These are phyloP conservation scores for Balearica regulorum DNA, from an alignment of 2,797 vertebrate genomes.

Conservation along the genomic window DNA sequence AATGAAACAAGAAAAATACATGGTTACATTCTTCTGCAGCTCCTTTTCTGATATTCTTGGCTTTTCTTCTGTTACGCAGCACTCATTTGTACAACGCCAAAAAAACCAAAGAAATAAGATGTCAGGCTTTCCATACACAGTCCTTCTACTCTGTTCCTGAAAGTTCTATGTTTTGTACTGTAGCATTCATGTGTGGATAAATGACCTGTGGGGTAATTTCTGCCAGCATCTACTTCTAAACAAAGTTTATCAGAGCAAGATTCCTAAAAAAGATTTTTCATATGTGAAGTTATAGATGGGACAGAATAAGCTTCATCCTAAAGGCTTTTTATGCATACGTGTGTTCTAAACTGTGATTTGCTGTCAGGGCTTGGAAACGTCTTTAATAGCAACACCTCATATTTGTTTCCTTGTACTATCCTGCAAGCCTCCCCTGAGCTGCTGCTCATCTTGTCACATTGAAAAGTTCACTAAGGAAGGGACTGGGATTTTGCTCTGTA, in stretches of 20 bases:
- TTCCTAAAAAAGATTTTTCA: not conserved
- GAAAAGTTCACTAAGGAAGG: not conserved
- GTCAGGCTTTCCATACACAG: not conserved
- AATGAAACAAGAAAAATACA: slow-evolving; percentile 45
- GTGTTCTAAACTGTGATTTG: not conserved
- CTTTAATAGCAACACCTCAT: not conserved
- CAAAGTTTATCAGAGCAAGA: not conserved
- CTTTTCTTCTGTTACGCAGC: not conserved
- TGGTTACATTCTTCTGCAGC: not conserved
- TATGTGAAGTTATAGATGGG: not conserved
- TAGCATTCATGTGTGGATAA: not conserved
- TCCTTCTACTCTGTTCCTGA: not conserved
- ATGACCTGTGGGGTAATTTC: not conserved
- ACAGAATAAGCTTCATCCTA: not conserved
- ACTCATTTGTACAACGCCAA: not conserved
- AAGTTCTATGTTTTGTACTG: not conserved
- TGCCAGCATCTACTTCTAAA: not conserved
- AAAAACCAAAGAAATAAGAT: not conserved
- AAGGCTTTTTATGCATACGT: not conserved
- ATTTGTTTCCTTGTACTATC: not conserved
- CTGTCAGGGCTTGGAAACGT: not conserved
- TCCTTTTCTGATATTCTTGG: slow-evolving; percentile 38
- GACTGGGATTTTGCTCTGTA: not conserved
- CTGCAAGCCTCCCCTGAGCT: not conserved
- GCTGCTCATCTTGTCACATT: fast-evolving